Conservation (phyloP, 2,888 invertebrate species). For the Orgyia antiqua region DNA sequence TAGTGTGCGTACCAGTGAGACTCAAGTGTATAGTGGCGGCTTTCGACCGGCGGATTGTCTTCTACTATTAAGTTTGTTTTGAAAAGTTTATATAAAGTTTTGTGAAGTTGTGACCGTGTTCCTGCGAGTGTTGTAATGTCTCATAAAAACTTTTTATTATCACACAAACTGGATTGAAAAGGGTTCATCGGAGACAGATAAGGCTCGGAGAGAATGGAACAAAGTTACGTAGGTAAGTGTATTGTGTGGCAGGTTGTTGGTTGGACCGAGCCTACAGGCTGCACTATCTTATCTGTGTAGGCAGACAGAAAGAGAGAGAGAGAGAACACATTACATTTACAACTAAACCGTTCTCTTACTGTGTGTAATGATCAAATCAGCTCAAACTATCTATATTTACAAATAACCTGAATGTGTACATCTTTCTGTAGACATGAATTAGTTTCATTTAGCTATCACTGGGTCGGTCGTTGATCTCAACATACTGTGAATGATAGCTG, state of each 20-base stretch:
- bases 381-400: no score
- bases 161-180: slow-evolving; percentile 45
- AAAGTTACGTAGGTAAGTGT: slow-evolving; percentile 61
- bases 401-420: no score
- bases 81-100: slow-evolving; percentile 50
- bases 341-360: not conserved
- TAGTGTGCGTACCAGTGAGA: no score
- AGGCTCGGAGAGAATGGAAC: slow-evolving; percentile 48
- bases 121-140: slow-evolving; percentile 62
- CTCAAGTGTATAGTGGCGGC: slow-evolving; percentile 4
- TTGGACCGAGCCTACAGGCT: no score
- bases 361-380: not conserved
- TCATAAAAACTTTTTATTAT: slow-evolving; percentile 49
- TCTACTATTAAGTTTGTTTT: slow-evolving; percentile 28
- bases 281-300: not conserved
- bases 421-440: no score
- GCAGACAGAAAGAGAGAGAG: no score
- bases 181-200: slow-evolving; percentile 24
- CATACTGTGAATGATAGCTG: no score
- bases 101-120: slow-evolving; percentile 49
- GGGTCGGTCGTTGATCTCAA: no score
- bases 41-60: slow-evolving; percentile 8
- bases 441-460: no score
- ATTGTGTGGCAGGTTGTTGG: no score
- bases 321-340: no score